Evolutionary conservation across 2,797 vertebrate genomes (phyloP), one percentile per base, ranked within the genome.

Genomic region (Pangasius mekongensis): DNA sequence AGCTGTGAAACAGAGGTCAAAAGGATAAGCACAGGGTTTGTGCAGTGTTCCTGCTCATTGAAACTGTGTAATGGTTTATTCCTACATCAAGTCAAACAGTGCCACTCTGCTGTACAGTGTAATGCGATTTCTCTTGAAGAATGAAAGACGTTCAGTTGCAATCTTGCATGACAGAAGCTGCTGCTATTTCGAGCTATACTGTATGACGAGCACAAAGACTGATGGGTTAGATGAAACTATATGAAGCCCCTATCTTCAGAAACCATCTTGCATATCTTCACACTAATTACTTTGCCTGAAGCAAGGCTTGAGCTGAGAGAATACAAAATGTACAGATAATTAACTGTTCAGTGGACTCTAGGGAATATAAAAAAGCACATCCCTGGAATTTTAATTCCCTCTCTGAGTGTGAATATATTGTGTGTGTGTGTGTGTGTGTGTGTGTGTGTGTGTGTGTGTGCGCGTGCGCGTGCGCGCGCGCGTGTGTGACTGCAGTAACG

Each of bases 401-500:
- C 62, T 87, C 56, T 33, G 6, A 77, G 43, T 54, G 36, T 83
- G 47, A 85, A 30, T 49, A 43, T 82, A 62, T 60, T 52, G 39
- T 73, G 69, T 24, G 22, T 54, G n/a, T 56, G 67, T 30, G 3
- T 90, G 27, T 84, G 64, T 89, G 73, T 85, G 49, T 33, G 3
- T 39, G 3, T 39, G 39, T 36, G 2, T 78, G 11, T 52, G 39
- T 76, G 5, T 56, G 43, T 36, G 67, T 33, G n/a, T 43, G 69
- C 22, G 3, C 87, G n/a, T 85, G 58, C 33, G 73, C n/a, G 36
- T 43, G 69, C 11, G 22, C 47, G n/a, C 47, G 69, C 27, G 3
- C 88, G n/a, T 83, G 64, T 89, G 67, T 85, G 49, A 64, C 84
- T 84, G 74, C 88, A 92, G 91, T 91, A 87, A 91, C 66, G n/a